phyloP scores from a whole-genome alignment of 2,888 invertebrate species.

The Sphaeridia pumilis region DNA sequence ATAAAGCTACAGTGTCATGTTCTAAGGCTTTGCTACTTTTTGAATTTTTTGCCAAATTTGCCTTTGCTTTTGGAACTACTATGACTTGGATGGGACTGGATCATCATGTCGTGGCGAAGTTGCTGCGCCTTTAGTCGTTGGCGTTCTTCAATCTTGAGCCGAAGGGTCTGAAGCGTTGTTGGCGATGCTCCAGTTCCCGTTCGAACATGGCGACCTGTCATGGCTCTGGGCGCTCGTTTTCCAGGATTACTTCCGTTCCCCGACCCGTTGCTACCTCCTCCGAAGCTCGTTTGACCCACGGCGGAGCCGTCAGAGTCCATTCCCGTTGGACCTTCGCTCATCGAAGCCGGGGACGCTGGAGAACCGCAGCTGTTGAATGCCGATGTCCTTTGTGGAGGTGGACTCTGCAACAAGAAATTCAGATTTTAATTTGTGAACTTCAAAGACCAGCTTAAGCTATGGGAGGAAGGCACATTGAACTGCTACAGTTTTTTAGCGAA shows the following conservation, averaged over 20 bases:
- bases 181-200: slow-evolving; percentile 42
- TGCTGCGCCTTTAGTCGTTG: slow-evolving; percentile 38
- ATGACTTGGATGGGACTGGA: slow-evolving; percentile 27
- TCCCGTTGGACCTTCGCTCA: slow-evolving; percentile 31
- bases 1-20: background rate
- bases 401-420: slow-evolving; percentile 20
- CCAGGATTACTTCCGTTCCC: slow-evolving; percentile 33
- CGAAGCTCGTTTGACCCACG: slow-evolving; percentile 25
- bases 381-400: slow-evolving; percentile 20
- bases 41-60: slow-evolving; percentile 33
- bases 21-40: slow-evolving; percentile 23
- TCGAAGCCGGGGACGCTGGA: slow-evolving; percentile 35
- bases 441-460: too few species aligned
- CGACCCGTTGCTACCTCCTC: slow-evolving; percentile 1
- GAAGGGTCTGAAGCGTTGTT: slow-evolving; percentile 40
- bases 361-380: slow-evolving; percentile 28
- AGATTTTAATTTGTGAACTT: background rate
- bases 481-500: too few species aligned
- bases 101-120: slow-evolving; percentile 30
- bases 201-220: slow-evolving; percentile 42
- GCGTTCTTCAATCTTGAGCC: slow-evolving; percentile 41
- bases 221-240: slow-evolving; percentile 41
- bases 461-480: too few species aligned
- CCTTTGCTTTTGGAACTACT: slow-evolving; percentile 22
- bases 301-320: slow-evolving; percentile 35